These are phyloP conservation scores for Hylia prasina DNA, from an alignment of 2,113 vertebrate genomes.

Conservation along the genomic window DNA sequence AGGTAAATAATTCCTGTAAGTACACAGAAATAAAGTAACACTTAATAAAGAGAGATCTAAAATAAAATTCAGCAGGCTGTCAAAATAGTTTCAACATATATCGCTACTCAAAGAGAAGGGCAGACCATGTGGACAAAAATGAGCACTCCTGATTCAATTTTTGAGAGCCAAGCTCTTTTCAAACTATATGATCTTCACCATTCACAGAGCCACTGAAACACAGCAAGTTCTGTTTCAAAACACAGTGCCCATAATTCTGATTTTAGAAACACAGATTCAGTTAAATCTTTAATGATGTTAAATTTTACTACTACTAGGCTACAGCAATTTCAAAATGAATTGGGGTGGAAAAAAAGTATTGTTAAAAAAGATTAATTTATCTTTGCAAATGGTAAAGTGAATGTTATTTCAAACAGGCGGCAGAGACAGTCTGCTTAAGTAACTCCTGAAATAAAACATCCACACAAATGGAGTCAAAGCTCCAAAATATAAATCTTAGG, in stretches of 20 bases:
- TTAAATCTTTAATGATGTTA: background rate
- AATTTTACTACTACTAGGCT: background rate
- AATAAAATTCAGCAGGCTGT: background rate
- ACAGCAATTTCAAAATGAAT: background rate
- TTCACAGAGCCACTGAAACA: background rate
- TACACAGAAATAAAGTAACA: background rate
- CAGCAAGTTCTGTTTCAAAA: background rate
- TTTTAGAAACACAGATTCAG: background rate
- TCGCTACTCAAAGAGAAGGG: background rate
- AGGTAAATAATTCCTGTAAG: conserved; percentile 83
- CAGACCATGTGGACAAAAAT: background rate
- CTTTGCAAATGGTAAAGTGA: background rate
- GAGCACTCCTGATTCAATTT: background rate
- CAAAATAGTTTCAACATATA: background rate
- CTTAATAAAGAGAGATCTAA: background rate
- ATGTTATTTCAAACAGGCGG: background rate
- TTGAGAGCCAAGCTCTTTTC: background rate
- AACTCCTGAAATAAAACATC: background rate
- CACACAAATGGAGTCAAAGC: background rate
- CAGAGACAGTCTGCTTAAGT: background rate
- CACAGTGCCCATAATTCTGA: background rate
- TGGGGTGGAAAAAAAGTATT: background rate
- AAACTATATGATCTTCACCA: background rate
- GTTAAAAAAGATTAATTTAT: background rate
- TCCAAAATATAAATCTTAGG: background rate